Conservation (phyloP, 2,113 vertebrate species). For the Hippolais icterina region DNA sequence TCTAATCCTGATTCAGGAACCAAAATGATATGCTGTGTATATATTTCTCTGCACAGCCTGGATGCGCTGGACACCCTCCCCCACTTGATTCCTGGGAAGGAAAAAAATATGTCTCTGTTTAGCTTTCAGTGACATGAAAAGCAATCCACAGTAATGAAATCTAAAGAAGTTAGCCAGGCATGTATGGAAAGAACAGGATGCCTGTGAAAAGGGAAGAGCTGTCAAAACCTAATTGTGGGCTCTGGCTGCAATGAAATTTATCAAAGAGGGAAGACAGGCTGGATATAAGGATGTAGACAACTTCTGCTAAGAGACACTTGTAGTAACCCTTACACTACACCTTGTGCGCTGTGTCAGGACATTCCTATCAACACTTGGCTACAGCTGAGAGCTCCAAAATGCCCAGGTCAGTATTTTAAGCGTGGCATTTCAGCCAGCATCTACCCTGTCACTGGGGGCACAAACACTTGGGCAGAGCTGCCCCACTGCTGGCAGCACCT, state of each 20-base stretch:
- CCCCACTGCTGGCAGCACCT: neutral
- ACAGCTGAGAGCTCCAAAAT: neutral
- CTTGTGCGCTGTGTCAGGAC: neutral
- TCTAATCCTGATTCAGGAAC: slow-evolving; percentile 71
- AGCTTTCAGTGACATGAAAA: slow-evolving; percentile 23
- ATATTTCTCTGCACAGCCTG: slow-evolving; percentile 61
- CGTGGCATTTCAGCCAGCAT: neutral
- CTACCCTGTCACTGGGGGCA: neutral
- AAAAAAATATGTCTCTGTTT: slow-evolving; percentile 38
- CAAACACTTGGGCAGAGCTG: neutral
- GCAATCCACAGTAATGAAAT: slow-evolving; percentile 33
- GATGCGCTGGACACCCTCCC: slow-evolving; percentile 52
- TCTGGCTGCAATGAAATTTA: slow-evolving; percentile 51
- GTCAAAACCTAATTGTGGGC: slow-evolving; percentile 60
- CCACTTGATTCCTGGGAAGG: slow-evolving; percentile 62
- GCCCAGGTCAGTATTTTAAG: neutral
- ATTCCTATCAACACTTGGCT: neutral
- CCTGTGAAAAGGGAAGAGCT: slow-evolving; percentile 59
- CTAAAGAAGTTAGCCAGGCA: slow-evolving; percentile 54
- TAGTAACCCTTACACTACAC: neutral
- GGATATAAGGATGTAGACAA: neutral
- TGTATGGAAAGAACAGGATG: slow-evolving; percentile 61
- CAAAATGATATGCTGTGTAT: slow-evolving; percentile 69
- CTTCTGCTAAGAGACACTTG: neutral
- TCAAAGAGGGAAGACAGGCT: slow-evolving; percentile 15